Evolutionary conservation across 2,888 invertebrate genomes (phyloP), one percentile per base, ranked within the genome.

Genomic region (Mylabris sibirica): DNA sequence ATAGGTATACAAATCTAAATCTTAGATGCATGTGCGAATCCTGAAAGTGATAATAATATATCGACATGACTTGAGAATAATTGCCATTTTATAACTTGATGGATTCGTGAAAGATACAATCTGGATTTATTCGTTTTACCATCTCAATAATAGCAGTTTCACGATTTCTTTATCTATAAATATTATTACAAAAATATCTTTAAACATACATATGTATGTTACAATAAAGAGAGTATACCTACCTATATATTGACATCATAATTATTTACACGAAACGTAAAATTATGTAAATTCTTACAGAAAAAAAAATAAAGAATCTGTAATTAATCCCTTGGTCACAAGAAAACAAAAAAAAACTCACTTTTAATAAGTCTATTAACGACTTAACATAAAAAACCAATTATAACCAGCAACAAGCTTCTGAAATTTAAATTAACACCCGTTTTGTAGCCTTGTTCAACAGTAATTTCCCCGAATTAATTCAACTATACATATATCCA

Each of bases 31-130:
- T 44, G n/a, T 44, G 44, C 17, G 44, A 17, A 17, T 44, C 44
- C n/a, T 44, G 44, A 17, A 44, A 20, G 49, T 49, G 49, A 49
- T 49, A 49, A 49, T 20, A 20, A 49, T 49, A 49, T 20, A 49
- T 49, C 20, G 20, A 20, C 49, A 49, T 49, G 20, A 49, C 49
- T 49, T 20, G 17, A 17, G 44, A 49, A 49, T 49, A 49, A 20
- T 49, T 49, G 20, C 49, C 49, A 11, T 49, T 20, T 49, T 49
- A 49, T 8, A 49, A 49, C 49, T 49, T 49, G 49, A 49, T 49
- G 20, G 49, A 49, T 49, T 20, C 49, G 20, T 49, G 49, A 20
- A 49, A 11, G 49, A 49, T 20, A 20, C n/a, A 49, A 49, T 49
- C 49, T 20, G 20, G 20, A 49, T 49, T 20, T 20, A 49, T 49